Evolutionary conservation across 2,797 vertebrate species (phyloP), one percentile per base, ranked within the genome.

Genomic region (Triplophysa yarkandensis): DNA sequence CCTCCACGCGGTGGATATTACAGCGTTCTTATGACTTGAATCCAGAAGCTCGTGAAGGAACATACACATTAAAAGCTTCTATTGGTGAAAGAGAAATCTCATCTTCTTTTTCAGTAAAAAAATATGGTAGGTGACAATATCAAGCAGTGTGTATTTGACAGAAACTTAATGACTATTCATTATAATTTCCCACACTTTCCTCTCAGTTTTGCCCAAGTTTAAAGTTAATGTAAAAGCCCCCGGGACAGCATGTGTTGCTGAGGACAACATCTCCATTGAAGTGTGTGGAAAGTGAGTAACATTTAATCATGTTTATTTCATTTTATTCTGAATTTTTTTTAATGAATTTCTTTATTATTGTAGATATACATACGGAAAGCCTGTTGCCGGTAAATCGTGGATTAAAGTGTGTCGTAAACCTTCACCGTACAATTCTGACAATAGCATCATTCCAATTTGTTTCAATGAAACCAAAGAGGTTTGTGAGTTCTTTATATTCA

Each of bases 191-290:
- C 34, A n/a, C 9, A 30, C 16, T 14, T 16, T 2, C 19, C 55
- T 73, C n/a, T 58, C 21, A 79, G 80, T 77, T 58, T 78, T 81
- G 41, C 77, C 80, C 27, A 79, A 72, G 69, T 81, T 81, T 54
- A 73, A 79, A 9, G 32, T 74, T 25, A 48, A 14, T 7, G 0
- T 81, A 14, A 68, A 69, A 19, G 28, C 64, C 36, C 77, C 73
- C 55, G 6, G 70, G 13, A 4, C 13, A 7, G 30, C 69, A 32
- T 76, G 73, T 34, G 23, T 76, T 10, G 30, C 4, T 6, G 58
- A 78, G 1, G 19, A 73, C 9, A 41, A 73, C 2, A 9, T 77
- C 32, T 63, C 30, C 1, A 34, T 80, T 17, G 46, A 64, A 11
- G 30, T 73, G 63, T 80, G 78, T 65, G 78, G 57, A 68, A 77